Evolutionary conservation across 2,797 vertebrate species (phyloP).

Genomic region (Semotilus atromaculatus): DNA sequence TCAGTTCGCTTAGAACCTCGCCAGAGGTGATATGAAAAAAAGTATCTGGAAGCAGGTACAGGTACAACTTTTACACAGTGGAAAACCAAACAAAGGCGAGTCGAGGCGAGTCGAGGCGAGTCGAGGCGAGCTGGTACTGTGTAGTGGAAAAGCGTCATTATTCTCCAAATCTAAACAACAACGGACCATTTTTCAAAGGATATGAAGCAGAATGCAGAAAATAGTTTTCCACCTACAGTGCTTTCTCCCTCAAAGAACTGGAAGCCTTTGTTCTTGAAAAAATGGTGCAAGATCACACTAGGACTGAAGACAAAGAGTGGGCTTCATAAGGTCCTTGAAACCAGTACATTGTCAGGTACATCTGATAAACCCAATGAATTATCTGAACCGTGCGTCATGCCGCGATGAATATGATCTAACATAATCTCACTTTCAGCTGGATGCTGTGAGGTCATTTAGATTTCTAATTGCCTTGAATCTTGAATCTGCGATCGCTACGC

Average conservation of each 20-base stretch:
- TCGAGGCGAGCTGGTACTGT: no score
- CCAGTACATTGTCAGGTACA: conserved; percentile 6
- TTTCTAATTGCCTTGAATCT: conserved; percentile 55
- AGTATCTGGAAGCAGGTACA: no score
- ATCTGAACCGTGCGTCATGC: conserved; percentile 5
- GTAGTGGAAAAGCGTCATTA: no score
- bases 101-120: no score
- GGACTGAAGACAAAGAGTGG: conserved; percentile 28
- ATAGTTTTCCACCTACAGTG: conserved; percentile 30
- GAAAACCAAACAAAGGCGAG: no score
- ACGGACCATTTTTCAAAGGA: background rate
- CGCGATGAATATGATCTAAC: background rate
- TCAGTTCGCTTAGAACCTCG: no score
- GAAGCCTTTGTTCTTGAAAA: conserved; percentile 38
- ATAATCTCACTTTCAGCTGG: conserved; percentile 18
- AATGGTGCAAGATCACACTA: conserved; percentile 28
- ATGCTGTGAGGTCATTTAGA: conserved; percentile 49
- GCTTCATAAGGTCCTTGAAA: conserved; percentile 24
- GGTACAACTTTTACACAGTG: no score
- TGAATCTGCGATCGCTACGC: conserved; percentile 35
- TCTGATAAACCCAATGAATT: conserved; percentile 14
- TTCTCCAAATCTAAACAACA: conserved; percentile 12
- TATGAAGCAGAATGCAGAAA: conserved; percentile 25
- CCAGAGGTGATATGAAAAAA: no score
- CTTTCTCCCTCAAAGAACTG: conserved; percentile 30